Base-by-base conservation (phyloP, 2,888 invertebrate genomes). In the Myopa tessellatipennis region DNA sequence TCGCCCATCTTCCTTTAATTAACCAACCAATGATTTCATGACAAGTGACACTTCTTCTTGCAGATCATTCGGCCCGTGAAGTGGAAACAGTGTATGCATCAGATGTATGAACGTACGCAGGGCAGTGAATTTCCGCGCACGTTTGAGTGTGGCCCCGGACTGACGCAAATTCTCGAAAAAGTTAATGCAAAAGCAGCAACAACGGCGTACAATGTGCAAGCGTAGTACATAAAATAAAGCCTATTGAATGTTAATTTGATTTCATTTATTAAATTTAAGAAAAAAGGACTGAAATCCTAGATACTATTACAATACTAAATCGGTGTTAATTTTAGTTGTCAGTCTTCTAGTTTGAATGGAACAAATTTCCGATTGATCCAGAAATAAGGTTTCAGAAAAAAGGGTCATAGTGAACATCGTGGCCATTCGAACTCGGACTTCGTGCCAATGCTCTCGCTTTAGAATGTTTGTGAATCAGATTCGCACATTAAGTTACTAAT, bases 41-140 rank as follows among this genome's bases (percentile, higher is more conserved):
- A 16, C 36, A 26, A 50, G 1, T 52, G 18, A 34, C 70, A 45
- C 60, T 71, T 75, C 36, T 55, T 18, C 68, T 87, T 87, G 75
- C 87, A 94, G 91, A 92, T 95, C 82, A 88, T 92, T 75, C 91
- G 91, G 74, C 93, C 97, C 26, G 95, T 97, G n/a, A 95, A 93
- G 86, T 98, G 98, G 98, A 98, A 98, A 90, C 98, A 98, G 90
- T 92, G 93, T 50, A 90, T 98, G 86, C 97, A 97, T 84, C 90
- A 91, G 79, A 87, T 98, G 81, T 98, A 95, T 89, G 92, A 93
- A 87, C 92, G 96, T 72, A 90, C 92, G 61, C 89, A 90, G 60
- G 93, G 91, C 40, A 89, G 85, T 4, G 82, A 90, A 79, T 97
- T 95, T 89, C 98, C 98, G 58, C 90, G 92, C 70, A 96, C 96